Percentiles rank a stretch among this genome's conserved stretches.
Conservation (phyloP, 2,797 vertebrate genomes). For the Enteromius argenteus region DNA sequence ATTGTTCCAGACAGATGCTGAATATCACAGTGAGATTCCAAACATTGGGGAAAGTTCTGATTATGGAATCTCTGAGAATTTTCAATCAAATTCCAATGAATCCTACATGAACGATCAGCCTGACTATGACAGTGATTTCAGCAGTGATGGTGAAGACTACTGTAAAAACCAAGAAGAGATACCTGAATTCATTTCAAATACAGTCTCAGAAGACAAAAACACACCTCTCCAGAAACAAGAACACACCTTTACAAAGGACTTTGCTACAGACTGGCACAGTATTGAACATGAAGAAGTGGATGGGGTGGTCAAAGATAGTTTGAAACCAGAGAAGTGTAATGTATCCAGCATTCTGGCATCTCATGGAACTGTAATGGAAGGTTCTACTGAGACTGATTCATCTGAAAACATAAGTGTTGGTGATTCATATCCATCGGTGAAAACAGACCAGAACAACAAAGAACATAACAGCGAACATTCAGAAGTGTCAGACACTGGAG, state of each 20-base stretch:
- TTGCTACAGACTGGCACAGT: not conserved
- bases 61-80: slow-evolving; percentile 1
- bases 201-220: not conserved
- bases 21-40: not conserved
- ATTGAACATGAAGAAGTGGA: not conserved
- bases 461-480: not conserved
- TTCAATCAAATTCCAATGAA: not conserved
- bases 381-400: not conserved
- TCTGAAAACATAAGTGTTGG: not conserved
- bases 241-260: slow-evolving; percentile 11
- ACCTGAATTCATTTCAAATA: not conserved
- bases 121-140: slow-evolving; percentile 39
- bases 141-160: slow-evolving; percentile 32
- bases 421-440: not conserved
- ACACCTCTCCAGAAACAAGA: slow-evolving; percentile 9
- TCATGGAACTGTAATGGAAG: not conserved
- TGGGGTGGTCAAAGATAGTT: not conserved
- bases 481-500: slow-evolving; percentile 45
- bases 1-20: not conserved
- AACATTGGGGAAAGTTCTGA: not conserved
- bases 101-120: slow-evolving; percentile 5
- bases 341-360: not conserved
- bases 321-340: slow-evolving; percentile 25
- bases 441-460: slow-evolving; percentile 23
- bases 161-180: slow-evolving; percentile 17